A percentile compares a stretch with the other conserved stretches of the same genome.
These are phyloP conservation scores for Mesitornis unicolor DNA, from an alignment of 2,113 vertebrate species.

Conservation along the genomic window DNA sequence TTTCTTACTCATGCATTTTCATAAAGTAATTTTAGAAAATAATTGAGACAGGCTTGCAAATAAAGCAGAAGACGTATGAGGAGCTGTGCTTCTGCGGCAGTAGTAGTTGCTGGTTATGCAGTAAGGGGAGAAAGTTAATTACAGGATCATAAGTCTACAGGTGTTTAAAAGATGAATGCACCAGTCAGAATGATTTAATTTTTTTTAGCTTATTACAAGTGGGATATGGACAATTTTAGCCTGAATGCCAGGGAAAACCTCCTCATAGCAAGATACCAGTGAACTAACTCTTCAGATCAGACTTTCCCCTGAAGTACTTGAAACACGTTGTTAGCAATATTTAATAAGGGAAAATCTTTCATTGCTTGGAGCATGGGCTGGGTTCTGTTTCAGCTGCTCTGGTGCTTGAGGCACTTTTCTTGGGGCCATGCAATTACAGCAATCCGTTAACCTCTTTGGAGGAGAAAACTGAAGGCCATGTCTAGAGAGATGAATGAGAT, in stretches of 20 bases:
- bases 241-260: background rate
- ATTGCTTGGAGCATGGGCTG: background rate
- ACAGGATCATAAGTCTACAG: background rate
- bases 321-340: background rate
- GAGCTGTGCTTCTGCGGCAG: background rate
- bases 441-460: conserved; percentile 58
- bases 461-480: conserved; percentile 50
- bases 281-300: background rate
- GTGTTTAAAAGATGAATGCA: background rate
- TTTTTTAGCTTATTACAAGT: background rate
- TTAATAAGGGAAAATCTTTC: background rate
- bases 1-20: background rate
- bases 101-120: background rate
- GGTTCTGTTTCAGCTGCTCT: background rate
- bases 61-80: background rate
- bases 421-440: conserved; percentile 59
- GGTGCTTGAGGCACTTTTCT: conserved; percentile 36
- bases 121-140: background rate
- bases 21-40: background rate
- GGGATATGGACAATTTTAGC: background rate
- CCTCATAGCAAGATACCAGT: background rate
- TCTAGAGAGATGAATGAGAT: conserved; percentile 50
- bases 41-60: background rate
- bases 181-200: background rate
- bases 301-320: background rate